A percentile compares a stretch with the other conserved stretches of the same genome.
These are phyloP conservation scores for Megalonaias nervosa DNA, from an alignment of 1,140 invertebrate species.

Conservation along the genomic window DNA sequence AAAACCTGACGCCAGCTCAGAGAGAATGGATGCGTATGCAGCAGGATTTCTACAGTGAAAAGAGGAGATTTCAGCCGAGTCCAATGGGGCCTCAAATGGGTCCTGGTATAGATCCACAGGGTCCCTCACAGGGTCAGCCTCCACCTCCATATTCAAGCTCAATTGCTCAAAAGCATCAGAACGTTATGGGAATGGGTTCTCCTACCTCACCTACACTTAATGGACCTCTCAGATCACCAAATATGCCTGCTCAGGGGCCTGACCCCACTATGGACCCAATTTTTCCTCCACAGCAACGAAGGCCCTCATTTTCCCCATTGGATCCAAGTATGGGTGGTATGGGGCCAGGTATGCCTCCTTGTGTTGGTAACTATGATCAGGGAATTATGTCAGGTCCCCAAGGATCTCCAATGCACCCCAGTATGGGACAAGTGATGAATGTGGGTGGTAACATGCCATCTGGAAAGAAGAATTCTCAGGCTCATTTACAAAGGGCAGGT, in stretches of 20 bases:
- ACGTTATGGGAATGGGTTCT: constrained; percentile 47
- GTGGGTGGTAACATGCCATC: constrained; percentile 39
- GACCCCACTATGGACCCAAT: constrained; percentile 50
- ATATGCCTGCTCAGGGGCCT: constrained; percentile 41
- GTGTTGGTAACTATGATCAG: constrained; percentile 32
- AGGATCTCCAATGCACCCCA: constrained; percentile 41
- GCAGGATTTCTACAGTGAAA: constrained; percentile 69
- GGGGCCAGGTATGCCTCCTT: constrained; percentile 30
- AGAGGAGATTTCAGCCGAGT: constrained; percentile 63
- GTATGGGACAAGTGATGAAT: constrained; percentile 41
- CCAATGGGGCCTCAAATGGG: constrained; percentile 31
- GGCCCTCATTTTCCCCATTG: constrained; percentile 76
- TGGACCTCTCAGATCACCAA: constrained; percentile 54
- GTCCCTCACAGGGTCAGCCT: constrained; percentile 40
- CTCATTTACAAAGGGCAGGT: constrained; percentile 61
- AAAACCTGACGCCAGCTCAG: constrained; percentile 66
- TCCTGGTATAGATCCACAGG: constrained; percentile 26
- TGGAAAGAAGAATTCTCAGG: constrained; percentile 40
- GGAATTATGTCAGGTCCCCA: constrained; percentile 28
- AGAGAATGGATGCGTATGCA: constrained; percentile 89
- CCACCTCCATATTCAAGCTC: constrained; percentile 66
- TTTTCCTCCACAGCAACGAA: constrained; percentile 50
- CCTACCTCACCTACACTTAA: constrained; percentile 64
- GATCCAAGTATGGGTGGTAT: constrained; percentile 72
- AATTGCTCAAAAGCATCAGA: constrained; percentile 60